A percentile compares a stretch with the other conserved stretches of the same genome.
Conservation (phyloP, 2,113 vertebrate species). For the Macrotus californicus region DNA sequence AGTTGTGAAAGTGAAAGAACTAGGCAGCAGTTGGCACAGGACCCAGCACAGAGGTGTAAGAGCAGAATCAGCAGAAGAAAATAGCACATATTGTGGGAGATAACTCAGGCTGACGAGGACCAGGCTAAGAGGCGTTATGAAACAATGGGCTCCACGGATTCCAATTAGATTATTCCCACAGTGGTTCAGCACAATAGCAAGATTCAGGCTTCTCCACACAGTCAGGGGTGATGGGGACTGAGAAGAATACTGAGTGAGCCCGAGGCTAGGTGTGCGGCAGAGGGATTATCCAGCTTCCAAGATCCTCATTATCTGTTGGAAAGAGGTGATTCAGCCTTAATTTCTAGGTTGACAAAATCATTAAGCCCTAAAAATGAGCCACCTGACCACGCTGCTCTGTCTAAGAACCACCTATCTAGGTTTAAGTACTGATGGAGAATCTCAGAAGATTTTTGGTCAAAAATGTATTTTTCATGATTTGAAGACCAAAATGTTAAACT, state of each 20-base stretch:
- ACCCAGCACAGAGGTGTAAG: neutral
- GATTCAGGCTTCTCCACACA: neutral
- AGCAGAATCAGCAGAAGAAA: neutral
- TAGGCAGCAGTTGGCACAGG: neutral
- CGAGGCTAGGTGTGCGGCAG: neutral
- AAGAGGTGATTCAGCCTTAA: neutral
- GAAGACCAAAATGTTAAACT: neutral
- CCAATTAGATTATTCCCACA: neutral
- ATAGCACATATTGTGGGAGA: neutral
- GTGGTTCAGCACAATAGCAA: neutral
- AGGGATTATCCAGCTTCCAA: neutral
- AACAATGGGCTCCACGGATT: neutral
- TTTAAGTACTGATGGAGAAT: slow-evolving; percentile 10
- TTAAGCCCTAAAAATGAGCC: neutral
- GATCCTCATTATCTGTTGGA: neutral
- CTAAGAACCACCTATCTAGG: neutral
- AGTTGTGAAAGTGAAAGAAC: neutral
- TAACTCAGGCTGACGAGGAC: neutral
- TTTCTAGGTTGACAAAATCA: neutral
- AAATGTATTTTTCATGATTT: neutral
- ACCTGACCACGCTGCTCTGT: neutral
- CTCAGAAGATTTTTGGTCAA: neutral
- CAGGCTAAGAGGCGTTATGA: neutral
- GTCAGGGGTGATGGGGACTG: neutral
- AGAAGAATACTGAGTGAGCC: neutral